phyloP scores from a whole-genome alignment of 1,140 invertebrate species.

The Yoshiicerus persimilis region DNA sequence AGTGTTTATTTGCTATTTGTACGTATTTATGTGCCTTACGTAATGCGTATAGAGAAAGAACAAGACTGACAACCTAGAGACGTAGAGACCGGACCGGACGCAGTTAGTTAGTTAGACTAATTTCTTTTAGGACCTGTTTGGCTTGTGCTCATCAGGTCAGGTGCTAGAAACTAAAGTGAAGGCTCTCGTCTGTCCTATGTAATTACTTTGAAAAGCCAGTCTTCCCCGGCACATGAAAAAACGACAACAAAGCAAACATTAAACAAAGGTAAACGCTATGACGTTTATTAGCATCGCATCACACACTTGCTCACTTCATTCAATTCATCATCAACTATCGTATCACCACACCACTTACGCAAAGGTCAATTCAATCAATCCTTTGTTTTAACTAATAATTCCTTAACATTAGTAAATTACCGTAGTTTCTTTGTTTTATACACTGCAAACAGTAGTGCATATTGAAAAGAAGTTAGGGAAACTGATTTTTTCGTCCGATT shows the following conservation, averaged over 20 bases:
- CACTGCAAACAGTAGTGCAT: neutral
- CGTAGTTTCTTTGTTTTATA: neutral
- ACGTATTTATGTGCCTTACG: neutral
- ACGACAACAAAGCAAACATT: neutral
- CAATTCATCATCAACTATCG: neutral
- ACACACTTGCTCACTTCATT: neutral
- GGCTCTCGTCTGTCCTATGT: neutral
- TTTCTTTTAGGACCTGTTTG: constrained; percentile 22
- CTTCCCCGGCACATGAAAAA: neutral
- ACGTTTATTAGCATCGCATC: neutral
- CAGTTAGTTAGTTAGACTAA: constrained; percentile 16
- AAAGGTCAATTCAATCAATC: neutral
- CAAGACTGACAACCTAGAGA: neutral
- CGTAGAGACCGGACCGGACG: neutral
- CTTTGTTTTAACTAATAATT: neutral
- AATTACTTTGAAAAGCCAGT: neutral
- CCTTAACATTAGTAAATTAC: neutral
- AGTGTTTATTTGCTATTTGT: neutral
- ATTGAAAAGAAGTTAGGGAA: neutral
- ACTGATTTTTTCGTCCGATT: neutral
- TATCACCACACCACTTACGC: neutral
- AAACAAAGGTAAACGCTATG: neutral
- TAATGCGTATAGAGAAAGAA: neutral
- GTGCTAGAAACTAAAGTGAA: neutral
- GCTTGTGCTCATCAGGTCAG: constrained; percentile 6